phyloP scores from a whole-genome alignment of 64 coral and sea anemone genomes.

The Pocillopora damicornis region DNA sequence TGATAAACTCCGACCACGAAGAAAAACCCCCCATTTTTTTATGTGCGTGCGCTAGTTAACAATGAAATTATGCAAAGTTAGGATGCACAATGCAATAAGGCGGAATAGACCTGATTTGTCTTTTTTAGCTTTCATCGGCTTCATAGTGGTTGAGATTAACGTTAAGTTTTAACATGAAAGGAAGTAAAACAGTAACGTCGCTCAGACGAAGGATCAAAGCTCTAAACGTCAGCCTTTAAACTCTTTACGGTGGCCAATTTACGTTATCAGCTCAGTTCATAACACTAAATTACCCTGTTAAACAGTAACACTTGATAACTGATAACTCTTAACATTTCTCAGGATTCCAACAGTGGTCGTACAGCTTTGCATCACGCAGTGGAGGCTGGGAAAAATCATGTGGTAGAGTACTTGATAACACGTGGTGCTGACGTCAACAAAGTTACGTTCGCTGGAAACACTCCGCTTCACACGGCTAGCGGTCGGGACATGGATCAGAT shows the following conservation, averaged over 20 bases:
- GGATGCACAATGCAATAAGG: too few relatives aligned
- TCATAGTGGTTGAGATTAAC: too few relatives aligned
- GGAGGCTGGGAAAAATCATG: slow-evolving; percentile 67
- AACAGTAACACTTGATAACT: not conserved
- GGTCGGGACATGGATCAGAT: slow-evolving; percentile 87
- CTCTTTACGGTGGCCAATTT: too few relatives aligned
- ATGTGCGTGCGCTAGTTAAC: too few relatives aligned
- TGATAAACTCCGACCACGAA: too few relatives aligned
- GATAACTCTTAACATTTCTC: not conserved
- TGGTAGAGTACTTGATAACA: slow-evolving; percentile 71
- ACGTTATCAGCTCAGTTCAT: too few relatives aligned
- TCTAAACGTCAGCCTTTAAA: not conserved
- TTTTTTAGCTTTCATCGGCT: too few relatives aligned
- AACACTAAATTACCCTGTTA: not conserved
- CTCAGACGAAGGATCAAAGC: not conserved
- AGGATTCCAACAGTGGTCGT: slow-evolving; percentile 94
- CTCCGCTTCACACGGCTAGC: slow-evolving; percentile 82
- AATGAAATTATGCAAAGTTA: too few relatives aligned
- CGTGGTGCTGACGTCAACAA: slow-evolving; percentile 70
- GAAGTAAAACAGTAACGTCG: too few relatives aligned
- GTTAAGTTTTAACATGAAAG: too few relatives aligned
- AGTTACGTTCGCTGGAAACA: slow-evolving; percentile 90
- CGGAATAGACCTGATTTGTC: too few relatives aligned
- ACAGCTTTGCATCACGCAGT: slow-evolving; percentile 93
- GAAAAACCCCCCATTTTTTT: too few relatives aligned